Conservation (phyloP, 2,113 vertebrate genomes). For the Mesoclemmys tuberculata region DNA sequence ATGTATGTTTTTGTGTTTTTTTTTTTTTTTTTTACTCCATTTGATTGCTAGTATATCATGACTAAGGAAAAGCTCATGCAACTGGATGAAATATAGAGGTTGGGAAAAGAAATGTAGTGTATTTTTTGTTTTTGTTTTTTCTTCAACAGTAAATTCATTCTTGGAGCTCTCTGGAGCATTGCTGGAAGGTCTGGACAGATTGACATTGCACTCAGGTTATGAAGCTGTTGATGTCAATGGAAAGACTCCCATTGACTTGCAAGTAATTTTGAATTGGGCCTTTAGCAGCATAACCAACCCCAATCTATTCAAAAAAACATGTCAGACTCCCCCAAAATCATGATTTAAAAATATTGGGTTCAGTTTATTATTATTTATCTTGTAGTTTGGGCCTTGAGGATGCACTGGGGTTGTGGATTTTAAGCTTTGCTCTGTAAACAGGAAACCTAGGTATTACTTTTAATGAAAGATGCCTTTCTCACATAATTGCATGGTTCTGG, state of each 20-base stretch:
- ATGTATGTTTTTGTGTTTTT: neutral
- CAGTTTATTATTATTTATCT: neutral
- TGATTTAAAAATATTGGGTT: neutral
- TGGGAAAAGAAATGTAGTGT: neutral
- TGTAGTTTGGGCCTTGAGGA: neutral
- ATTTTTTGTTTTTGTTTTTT: neutral
- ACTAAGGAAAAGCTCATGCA: neutral
- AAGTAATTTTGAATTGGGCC: neutral
- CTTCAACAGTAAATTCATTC: neutral
- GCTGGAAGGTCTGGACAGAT: neutral
- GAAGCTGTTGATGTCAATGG: neutral
- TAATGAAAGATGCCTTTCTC: neutral
- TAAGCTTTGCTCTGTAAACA: neutral
- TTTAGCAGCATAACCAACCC: neutral
- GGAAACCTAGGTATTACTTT: neutral
- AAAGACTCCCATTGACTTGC: neutral
- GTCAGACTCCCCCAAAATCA: neutral
- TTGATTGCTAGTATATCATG: neutral
- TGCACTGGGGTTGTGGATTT: neutral
- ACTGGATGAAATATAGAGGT: neutral
- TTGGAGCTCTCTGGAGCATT: fast-evolving
- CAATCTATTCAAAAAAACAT: neutral
- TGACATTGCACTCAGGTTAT: neutral
- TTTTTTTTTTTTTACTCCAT: neutral
- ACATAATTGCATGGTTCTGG: neutral